These are phyloP conservation scores for Drosophila busckii DNA, from an alignment of 1,140 invertebrate species.

Conservation along the genomic window DNA sequence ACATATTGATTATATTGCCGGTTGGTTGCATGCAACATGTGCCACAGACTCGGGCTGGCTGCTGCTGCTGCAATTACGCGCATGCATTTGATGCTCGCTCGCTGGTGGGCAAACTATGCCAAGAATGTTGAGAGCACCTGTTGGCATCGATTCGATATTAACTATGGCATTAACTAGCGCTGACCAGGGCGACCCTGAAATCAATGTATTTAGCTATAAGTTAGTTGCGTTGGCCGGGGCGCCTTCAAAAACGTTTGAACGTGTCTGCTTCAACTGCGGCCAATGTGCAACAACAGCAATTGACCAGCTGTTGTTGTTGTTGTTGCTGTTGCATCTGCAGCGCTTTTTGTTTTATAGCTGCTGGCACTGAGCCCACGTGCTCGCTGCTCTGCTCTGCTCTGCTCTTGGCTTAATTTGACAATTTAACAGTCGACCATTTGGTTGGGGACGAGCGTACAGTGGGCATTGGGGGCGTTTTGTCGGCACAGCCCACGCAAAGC, in stretches of 20 bases:
- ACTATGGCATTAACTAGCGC: too few relatives aligned
- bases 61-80: constrained; percentile 32
- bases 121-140: constrained; percentile 56
- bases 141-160: constrained; percentile 39
- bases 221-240: constrained; percentile 13
- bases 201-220: constrained; percentile 37
- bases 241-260: constrained; percentile 24
- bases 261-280: constrained; percentile 24
- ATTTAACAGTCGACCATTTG: constrained; percentile 40
- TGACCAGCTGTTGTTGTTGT: constrained; percentile 30
- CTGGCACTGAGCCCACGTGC: constrained; percentile 13
- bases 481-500: constrained; percentile 30
- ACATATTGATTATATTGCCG: too few relatives aligned
- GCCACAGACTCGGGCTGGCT: constrained; percentile 1
- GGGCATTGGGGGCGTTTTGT: constrained; percentile 3
- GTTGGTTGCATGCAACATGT: too few relatives aligned
- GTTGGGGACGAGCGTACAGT: too few relatives aligned
- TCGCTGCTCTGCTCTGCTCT: background rate
- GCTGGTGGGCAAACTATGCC: constrained; percentile 60
- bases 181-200: constrained; percentile 48
- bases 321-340: constrained; percentile 12
- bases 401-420: constrained; percentile 52
- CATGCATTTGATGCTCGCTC: too few relatives aligned
- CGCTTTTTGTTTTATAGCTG: background rate
- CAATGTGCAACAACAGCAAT: constrained; percentile 7